Evolutionary conservation across 2,113 vertebrate genomes (phyloP).

Genomic region (Notarius quadriscutis): DNA sequence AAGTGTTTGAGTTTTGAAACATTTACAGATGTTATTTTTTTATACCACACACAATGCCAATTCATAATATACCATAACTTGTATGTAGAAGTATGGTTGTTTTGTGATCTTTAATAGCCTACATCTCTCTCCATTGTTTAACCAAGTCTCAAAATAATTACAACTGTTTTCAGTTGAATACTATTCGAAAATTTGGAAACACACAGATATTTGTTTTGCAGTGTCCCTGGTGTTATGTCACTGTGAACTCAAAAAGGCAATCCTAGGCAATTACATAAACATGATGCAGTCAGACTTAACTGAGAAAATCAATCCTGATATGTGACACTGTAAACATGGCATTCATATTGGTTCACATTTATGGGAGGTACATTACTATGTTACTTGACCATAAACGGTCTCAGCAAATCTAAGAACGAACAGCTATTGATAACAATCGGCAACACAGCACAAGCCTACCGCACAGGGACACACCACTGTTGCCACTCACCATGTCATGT

Average conservation of each 20-base stretch:
- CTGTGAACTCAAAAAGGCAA: slow-evolving; percentile 20
- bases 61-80: background rate
- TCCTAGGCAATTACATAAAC: slow-evolving; percentile 2
- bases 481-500: slow-evolving; percentile 11
- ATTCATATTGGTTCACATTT: slow-evolving; percentile 64
- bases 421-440: slow-evolving; percentile 39
- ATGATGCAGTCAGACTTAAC: background rate
- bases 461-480: slow-evolving; percentile 21
- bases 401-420: slow-evolving; percentile 16
- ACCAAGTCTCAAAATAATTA: background rate
- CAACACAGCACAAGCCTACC: slow-evolving; percentile 47
- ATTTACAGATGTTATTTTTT: background rate
- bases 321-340: slow-evolving; percentile 51
- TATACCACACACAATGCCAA: background rate
- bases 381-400: slow-evolving; percentile 57
- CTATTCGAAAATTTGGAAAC: background rate
- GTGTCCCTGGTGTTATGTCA: background rate
- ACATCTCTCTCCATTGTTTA: background rate
- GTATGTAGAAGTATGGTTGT: background rate
- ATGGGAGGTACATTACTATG: slow-evolving; percentile 53
- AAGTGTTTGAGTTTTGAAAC: background rate
- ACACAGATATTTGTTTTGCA: background rate
- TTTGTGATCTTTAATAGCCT: background rate
- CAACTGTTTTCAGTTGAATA: background rate
- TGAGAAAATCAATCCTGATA: slow-evolving; percentile 35